These are phyloP conservation scores for Apamea anceps DNA, from an alignment of 2,888 invertebrate species.

Conservation along the genomic window DNA sequence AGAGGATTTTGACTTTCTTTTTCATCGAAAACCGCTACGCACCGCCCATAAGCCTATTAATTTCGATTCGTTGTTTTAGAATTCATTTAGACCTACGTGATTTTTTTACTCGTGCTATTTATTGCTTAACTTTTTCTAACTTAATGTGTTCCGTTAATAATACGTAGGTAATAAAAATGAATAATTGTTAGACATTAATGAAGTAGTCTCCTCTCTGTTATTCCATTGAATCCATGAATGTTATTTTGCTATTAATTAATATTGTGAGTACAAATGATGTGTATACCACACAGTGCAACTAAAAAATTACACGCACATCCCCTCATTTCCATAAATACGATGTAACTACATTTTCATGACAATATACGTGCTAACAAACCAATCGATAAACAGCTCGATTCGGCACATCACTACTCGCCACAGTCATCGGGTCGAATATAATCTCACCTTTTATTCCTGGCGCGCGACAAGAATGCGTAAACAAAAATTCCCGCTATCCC, in stretches of 20 bases:
- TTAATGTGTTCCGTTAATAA: background rate
- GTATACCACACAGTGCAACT: conserved; percentile 24
- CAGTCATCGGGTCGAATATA: conserved; percentile 68
- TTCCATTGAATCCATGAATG: background rate
- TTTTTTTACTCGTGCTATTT: background rate
- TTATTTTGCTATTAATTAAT: background rate
- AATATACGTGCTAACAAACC: conserved; percentile 33
- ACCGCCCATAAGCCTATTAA: background rate
- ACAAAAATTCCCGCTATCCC: conserved; percentile 77
- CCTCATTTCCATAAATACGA: conserved; percentile 20
- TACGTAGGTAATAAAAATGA: background rate
- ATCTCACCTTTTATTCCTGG: conserved; percentile 76
- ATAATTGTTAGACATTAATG: no score
- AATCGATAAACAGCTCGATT: conserved; percentile 53
- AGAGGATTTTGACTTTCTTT: background rate
- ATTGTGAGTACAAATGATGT: background rate
- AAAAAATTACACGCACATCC: conserved; percentile 1
- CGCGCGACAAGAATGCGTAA: conserved; percentile 76
- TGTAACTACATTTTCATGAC: conserved; percentile 36
- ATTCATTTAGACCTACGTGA: background rate
- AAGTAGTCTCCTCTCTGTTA: background rate
- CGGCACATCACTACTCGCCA: conserved; percentile 57
- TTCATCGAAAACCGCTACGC: background rate
- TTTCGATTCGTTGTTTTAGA: no score
- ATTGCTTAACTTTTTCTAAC: no score